Evolutionary conservation across 2,888 invertebrate genomes (phyloP).

Genomic region (Acanthococcus lagerstroemiae): DNA sequence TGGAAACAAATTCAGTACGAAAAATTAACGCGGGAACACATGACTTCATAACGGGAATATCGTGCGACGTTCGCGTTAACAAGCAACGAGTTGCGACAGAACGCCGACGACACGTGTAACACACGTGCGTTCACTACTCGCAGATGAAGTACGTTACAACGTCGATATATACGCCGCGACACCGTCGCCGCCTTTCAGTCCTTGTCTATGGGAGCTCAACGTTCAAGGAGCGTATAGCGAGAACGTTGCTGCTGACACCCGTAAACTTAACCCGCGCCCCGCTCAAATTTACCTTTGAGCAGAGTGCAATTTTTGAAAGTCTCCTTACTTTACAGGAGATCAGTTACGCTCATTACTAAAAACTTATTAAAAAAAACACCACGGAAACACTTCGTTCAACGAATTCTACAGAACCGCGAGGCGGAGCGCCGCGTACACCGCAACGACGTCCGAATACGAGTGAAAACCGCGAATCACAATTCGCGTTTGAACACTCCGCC

Average conservation of each 20-base stretch:
- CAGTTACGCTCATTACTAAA: neutral
- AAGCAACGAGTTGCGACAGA: too few relatives aligned
- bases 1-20: too few relatives aligned
- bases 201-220: conserved; percentile 28
- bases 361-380: neutral
- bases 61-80: too few relatives aligned
- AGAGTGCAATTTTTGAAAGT: conserved; percentile 30
- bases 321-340: conserved; percentile 28
- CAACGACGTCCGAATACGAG: too few relatives aligned
- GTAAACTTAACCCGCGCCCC: conserved; percentile 20
- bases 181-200: neutral
- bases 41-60: neutral
- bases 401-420: too few relatives aligned
- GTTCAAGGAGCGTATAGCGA: conserved; percentile 27
- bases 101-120: neutral
- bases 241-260: conserved; percentile 28
- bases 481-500: too few relatives aligned
- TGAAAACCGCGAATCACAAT: too few relatives aligned
- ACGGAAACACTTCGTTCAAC: too few relatives aligned
- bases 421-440: too few relatives aligned
- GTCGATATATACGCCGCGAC: neutral
- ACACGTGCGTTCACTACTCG: conserved; percentile 6
- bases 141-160: neutral
- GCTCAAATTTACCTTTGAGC: conserved; percentile 25
- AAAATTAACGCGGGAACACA: neutral